Percentiles rank a stretch among this genome's conserved stretches.
These are phyloP conservation scores for Aradophagus sp. DNA, from an alignment of 1,140 invertebrate species.

Conservation along the genomic window DNA sequence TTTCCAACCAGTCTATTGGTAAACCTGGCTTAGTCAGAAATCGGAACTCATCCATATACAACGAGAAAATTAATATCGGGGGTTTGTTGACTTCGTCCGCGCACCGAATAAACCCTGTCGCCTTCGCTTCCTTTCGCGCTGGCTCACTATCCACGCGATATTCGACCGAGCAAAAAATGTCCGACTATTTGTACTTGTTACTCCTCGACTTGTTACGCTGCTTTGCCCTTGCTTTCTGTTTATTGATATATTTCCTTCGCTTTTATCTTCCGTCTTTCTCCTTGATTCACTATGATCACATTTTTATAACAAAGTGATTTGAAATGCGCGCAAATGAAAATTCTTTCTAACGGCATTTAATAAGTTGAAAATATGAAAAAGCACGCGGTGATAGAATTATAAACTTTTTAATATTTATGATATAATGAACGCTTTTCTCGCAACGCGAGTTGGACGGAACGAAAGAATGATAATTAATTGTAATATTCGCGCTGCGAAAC, in stretches of 20 bases:
- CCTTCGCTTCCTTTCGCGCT: constrained; percentile 46
- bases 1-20: constrained; percentile 19
- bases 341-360: constrained; percentile 40
- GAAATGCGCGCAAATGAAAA: too few species aligned
- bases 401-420: constrained; percentile 32
- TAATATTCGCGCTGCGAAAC: constrained; percentile 10
- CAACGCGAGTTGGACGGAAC: constrained; percentile 1
- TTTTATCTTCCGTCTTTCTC: constrained; percentile 1
- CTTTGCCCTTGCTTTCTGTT: constrained; percentile 28
- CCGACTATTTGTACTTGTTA: constrained; percentile 44
- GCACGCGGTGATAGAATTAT: constrained; percentile 26
- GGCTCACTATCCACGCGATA: constrained; percentile 45
- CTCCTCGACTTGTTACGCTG: constrained; percentile 31
- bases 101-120: constrained; percentile 68
- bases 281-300: constrained; percentile 19
- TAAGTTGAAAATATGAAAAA: constrained; percentile 39
- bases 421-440: constrained; percentile 26
- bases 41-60: constrained; percentile 74
- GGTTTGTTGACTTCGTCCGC: constrained; percentile 62
- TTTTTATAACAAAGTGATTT: constrained; percentile 18
- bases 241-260: constrained; percentile 2
- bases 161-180: constrained; percentile 31
- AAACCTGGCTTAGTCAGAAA: constrained; percentile 47
- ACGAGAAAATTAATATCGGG: constrained; percentile 74
- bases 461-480: constrained; percentile 20